A percentile compares a stretch with the other conserved stretches of the same genome.
Conservation (phyloP, 2,113 vertebrate genomes). For the Paratilapia polleni region DNA sequence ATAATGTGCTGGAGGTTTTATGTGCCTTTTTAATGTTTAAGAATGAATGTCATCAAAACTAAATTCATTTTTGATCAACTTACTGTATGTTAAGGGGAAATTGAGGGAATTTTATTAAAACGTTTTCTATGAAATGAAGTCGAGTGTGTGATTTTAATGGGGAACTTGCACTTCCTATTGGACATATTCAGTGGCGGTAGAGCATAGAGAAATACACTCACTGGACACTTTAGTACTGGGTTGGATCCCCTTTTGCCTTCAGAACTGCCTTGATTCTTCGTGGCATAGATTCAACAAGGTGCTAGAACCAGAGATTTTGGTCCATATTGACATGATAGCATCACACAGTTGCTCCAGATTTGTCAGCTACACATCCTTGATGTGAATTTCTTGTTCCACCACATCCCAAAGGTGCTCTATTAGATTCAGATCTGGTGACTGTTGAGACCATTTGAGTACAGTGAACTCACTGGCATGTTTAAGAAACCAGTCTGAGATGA, state of each 20-base stretch:
- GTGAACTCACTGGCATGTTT: not conserved
- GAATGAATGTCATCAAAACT: slow-evolving; percentile 16
- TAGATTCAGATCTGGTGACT: not conserved
- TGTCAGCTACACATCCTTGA: not conserved
- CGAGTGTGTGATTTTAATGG: not conserved
- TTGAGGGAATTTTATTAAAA: slow-evolving; percentile 65
- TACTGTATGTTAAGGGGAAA: slow-evolving; percentile 51
- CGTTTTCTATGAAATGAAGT: slow-evolving; percentile 56
- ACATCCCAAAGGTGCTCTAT: too few relatives aligned
- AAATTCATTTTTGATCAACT: slow-evolving; percentile 42
- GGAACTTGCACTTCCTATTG: not conserved
- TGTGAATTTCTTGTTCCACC: too few relatives aligned
- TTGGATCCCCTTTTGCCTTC: not conserved
- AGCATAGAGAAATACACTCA: not conserved
- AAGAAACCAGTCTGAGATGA: not conserved
- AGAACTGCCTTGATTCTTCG: not conserved
- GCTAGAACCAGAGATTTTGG: not conserved
- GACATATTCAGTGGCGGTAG: not conserved
- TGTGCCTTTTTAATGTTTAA: slow-evolving; percentile 49
- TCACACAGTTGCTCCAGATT: not conserved
- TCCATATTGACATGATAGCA: not conserved
- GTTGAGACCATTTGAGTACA: not conserved
- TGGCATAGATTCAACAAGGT: not conserved
- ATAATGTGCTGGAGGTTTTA: slow-evolving; percentile 11
- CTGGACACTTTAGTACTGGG: not conserved